Percentiles rank a stretch among this genome's conserved stretches.
These are phyloP conservation scores for Callosobruchus maculatus DNA, from an alignment of 2,888 invertebrate species.

Conservation along the genomic window DNA sequence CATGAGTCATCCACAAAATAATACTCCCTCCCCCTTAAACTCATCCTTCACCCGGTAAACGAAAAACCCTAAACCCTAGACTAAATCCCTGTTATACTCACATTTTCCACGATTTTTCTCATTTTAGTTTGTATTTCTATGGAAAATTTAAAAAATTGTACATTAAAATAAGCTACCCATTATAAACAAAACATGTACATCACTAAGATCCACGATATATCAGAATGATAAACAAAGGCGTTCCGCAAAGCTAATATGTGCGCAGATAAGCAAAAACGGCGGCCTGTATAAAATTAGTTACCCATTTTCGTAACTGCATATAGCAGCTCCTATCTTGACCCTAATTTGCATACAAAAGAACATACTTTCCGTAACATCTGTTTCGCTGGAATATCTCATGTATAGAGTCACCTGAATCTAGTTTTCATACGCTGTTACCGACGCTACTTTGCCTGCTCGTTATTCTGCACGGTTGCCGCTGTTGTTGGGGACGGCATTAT, in stretches of 20 bases:
- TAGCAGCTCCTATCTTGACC: slow-evolving; percentile 2
- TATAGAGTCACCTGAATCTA: slow-evolving; percentile 16
- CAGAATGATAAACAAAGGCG: not conserved
- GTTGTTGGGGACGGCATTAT: not conserved
- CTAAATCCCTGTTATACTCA: too few relatives aligned
- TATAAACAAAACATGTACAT: not conserved
- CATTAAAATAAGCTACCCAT: not conserved
- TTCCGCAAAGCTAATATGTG: not conserved
- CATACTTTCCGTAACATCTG: slow-evolving; percentile 16
- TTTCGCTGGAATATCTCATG: slow-evolving; percentile 13
- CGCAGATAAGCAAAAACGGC: not conserved
- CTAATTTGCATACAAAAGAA: slow-evolving; percentile 15
- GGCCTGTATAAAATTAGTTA: not conserved
- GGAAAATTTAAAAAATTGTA: not conserved
- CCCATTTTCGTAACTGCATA: not conserved
- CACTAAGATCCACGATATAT: not conserved
- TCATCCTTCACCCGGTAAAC: too few relatives aligned
- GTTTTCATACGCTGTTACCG: slow-evolving; percentile 14
- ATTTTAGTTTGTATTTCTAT: not conserved
- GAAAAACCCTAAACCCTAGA: too few relatives aligned
- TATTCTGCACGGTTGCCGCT: not conserved
- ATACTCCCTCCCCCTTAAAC: too few relatives aligned
- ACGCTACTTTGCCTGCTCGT: not conserved
- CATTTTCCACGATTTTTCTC: too few relatives aligned
- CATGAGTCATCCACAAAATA: too few relatives aligned